A percentile compares a stretch with the other conserved stretches of the same genome.
These are phyloP conservation scores for Prionchulus punctatus DNA, from an alignment of 2,888 invertebrate species.

Conservation along the genomic window DNA sequence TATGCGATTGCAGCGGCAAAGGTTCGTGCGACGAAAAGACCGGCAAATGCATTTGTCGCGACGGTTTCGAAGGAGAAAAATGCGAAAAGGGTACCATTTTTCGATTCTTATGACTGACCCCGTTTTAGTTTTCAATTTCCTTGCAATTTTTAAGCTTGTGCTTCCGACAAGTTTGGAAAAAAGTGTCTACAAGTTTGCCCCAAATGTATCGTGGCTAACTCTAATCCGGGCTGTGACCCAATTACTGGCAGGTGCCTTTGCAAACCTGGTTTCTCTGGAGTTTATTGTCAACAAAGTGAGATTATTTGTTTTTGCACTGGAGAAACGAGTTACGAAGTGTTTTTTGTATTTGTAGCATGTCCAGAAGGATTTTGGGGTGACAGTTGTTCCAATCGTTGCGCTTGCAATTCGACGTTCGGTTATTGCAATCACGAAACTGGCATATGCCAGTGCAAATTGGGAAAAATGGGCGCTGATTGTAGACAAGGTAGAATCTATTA, in stretches of 20 bases:
- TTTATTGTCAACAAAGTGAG: slow-evolving; percentile 7
- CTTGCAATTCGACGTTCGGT: background rate
- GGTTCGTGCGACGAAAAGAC: slow-evolving; percentile 50
- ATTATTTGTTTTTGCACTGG: no score
- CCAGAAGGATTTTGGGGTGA: background rate
- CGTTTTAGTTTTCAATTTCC: no score
- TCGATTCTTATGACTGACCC: background rate
- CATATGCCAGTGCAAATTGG: background rate
- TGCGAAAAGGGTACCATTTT: no score
- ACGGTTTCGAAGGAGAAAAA: background rate
- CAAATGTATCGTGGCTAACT: background rate
- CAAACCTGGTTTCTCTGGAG: slow-evolving; percentile 5
- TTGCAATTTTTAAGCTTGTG: background rate
- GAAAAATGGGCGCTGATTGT: background rate
- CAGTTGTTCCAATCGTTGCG: background rate
- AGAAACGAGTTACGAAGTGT: no score
- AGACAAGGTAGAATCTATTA: background rate
- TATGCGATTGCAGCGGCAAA: slow-evolving; percentile 60
- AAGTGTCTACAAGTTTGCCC: background rate
- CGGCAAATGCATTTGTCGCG: background rate
- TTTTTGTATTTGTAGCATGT: background rate
- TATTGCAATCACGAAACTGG: slow-evolving; percentile 1
- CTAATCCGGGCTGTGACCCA: slow-evolving; percentile 4
- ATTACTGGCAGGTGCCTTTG: slow-evolving; percentile 10
- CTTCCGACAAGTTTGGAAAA: background rate